Conservation (phyloP, 2,888 invertebrate species). For the Drosophila antonietae region DNA sequence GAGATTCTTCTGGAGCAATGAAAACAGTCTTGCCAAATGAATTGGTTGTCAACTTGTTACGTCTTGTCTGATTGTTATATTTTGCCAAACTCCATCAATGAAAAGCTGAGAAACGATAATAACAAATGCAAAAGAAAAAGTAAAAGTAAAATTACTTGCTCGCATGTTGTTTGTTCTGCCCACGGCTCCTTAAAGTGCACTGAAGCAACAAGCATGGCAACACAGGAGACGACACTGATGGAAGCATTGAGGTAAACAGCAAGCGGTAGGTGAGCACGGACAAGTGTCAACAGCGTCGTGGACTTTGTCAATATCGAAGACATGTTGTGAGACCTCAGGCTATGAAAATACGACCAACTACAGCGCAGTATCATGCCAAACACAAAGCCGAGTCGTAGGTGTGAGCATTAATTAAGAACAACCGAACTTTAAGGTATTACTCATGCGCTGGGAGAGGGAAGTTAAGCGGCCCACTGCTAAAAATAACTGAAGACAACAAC, state of each 20-base stretch:
- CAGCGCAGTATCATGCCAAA: slow-evolving; percentile 36
- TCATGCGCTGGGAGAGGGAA: slow-evolving; percentile 53
- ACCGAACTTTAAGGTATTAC: slow-evolving; percentile 66
- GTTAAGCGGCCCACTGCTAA: slow-evolving; percentile 39
- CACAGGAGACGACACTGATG: slow-evolving; percentile 3
- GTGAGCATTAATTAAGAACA: slow-evolving; percentile 64
- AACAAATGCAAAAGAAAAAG: neutral
- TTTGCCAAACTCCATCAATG: slow-evolving; percentile 5
- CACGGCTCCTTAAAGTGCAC: neutral
- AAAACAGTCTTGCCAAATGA: slow-evolving; percentile 11
- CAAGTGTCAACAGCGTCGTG: slow-evolving; percentile 14
- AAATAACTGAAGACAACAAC: slow-evolving; percentile 19
- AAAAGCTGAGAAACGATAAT: neutral
- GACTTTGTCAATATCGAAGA: neutral
- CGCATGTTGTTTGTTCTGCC: neutral
- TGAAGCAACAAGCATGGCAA: neutral
- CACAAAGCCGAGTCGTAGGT: slow-evolving; percentile 32
- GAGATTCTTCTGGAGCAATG: neutral
- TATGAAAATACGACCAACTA: neutral
- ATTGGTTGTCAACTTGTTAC: slow-evolving; percentile 7
- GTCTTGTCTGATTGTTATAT: slow-evolving; percentile 3
- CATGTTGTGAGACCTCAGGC: neutral
- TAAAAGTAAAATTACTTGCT: neutral
- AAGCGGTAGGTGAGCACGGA: slow-evolving; percentile 32
- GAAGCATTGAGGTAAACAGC: slow-evolving; percentile 7